A percentile compares a stretch with the other conserved stretches of the same genome.
Evolutionary conservation across 2,113 vertebrate genomes (phyloP).

Genomic region (Oncorhynchus masou): DNA sequence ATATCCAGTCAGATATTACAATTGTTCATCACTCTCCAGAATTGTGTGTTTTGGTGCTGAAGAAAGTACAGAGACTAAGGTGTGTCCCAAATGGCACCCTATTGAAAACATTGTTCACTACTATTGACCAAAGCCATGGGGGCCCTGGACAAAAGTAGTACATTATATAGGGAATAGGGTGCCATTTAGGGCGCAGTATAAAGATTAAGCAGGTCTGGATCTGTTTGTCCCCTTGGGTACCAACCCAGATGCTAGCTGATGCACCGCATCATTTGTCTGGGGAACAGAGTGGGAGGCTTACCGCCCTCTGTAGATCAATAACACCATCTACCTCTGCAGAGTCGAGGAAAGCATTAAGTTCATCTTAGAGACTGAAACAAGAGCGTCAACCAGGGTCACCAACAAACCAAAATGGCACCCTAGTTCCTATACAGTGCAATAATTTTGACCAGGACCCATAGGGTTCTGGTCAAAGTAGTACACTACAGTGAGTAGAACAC

Average conservation of each 20-base stretch:
- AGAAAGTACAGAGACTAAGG: too few species aligned
- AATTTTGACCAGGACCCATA: too few species aligned
- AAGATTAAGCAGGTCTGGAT: not conserved
- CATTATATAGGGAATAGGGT: too few species aligned
- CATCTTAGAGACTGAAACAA: not conserved
- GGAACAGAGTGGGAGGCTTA: not conserved
- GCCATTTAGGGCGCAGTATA: too few species aligned
- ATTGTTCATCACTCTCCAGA: not conserved
- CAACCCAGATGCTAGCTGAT: constrained; percentile 3
- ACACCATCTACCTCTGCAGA: constrained; percentile 13
- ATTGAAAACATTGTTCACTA: too few species aligned
- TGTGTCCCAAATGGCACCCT: too few species aligned
- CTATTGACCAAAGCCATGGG: too few species aligned
- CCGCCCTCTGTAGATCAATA: constrained; percentile 25
- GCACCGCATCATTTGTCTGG: not conserved
- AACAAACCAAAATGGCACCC: not conserved
- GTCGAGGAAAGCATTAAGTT: not conserved
- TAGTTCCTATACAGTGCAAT: not conserved
- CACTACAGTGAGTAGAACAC: too few species aligned
- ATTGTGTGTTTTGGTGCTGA: not conserved
- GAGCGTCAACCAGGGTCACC: not conserved
- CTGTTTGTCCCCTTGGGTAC: not conserved
- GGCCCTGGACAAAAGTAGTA: too few species aligned
- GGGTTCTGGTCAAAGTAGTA: not conserved
- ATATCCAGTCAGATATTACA: not conserved